These are phyloP conservation scores for Calephelis nemesis DNA, from an alignment of 1,140 invertebrate species.

Conservation along the genomic window DNA sequence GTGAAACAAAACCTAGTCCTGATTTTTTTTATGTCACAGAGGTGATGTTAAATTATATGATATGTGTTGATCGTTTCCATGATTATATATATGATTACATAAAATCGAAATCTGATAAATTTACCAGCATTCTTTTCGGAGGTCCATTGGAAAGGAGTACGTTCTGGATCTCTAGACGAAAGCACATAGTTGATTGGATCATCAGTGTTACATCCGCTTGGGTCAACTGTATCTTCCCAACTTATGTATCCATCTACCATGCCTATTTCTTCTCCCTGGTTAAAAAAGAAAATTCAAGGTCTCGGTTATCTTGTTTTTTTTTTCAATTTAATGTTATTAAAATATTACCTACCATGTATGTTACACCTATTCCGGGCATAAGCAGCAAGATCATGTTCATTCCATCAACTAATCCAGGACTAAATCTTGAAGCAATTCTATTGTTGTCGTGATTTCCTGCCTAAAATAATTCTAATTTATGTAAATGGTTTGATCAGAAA, in stretches of 20 bases:
- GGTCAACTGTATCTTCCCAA: constrained; percentile 72
- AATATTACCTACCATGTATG: constrained; percentile 65
- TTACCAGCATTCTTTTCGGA: constrained; percentile 81
- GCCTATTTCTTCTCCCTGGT: constrained; percentile 86
- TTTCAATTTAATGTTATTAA: too few species aligned
- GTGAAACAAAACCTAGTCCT: too few species aligned
- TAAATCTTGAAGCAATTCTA: constrained; percentile 82
- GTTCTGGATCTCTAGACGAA: constrained; percentile 82
- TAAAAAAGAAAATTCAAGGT: background rate
- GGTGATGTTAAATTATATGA: too few species aligned
- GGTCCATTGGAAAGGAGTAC: constrained; percentile 90
- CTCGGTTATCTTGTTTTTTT: too few species aligned
- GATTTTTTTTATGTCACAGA: too few species aligned
- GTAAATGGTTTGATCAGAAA: too few species aligned
- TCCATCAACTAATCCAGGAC: constrained; percentile 81
- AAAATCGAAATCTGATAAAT: too few species aligned
- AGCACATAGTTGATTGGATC: constrained; percentile 46
- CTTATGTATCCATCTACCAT: constrained; percentile 81
- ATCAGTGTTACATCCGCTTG: constrained; percentile 51
- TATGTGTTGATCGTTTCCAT: too few species aligned
- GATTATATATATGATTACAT: too few species aligned
- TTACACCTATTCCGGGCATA: constrained; percentile 84
- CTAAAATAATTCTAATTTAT: constrained; percentile 33
- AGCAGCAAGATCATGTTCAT: constrained; percentile 82
- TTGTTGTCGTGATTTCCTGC: constrained; percentile 85